These are phyloP conservation scores for Tetragonula clypearis DNA, from an alignment of 1,140 invertebrate genomes.

Conservation along the genomic window DNA sequence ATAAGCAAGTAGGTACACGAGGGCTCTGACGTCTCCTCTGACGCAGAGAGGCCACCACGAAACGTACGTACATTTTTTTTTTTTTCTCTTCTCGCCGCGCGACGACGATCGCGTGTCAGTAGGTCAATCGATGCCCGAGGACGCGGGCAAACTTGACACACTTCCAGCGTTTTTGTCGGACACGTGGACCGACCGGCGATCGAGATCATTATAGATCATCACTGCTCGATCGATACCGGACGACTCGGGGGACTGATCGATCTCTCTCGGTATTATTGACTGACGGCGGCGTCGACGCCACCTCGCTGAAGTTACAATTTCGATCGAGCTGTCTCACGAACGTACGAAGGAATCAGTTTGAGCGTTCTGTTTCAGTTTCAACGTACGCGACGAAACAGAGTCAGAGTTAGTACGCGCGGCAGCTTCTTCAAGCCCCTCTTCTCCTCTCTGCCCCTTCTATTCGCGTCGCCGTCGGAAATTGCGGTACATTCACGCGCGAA, in stretches of 20 bases:
- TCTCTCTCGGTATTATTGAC: not conserved
- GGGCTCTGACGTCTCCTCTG: not conserved
- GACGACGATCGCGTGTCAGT: constrained; percentile 42
- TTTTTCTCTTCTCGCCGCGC: not conserved
- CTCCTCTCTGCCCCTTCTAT: not conserved
- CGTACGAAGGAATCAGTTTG: not conserved
- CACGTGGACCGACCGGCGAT: not conserved
- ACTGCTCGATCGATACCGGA: not conserved
- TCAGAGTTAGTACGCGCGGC: not conserved
- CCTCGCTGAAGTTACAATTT: not conserved
- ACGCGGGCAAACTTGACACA: constrained; percentile 43
- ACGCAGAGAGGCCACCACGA: not conserved
- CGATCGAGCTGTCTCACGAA: not conserved
- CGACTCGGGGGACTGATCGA: not conserved
- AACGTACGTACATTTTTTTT: not conserved
- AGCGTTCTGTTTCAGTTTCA: not conserved
- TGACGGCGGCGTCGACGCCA: not conserved
- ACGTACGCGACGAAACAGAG: not conserved
- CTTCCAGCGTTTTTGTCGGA: constrained; percentile 28
- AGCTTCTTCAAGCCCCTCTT: not conserved
- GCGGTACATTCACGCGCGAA: not conserved
- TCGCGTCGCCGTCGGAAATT: not conserved
- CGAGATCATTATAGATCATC: constrained; percentile 2
- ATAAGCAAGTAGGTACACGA: not conserved
- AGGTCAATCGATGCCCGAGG: constrained; percentile 40